These are phyloP conservation scores for Blastobasis lacticolella DNA, from an alignment of 2,888 invertebrate species.

Conservation along the genomic window DNA sequence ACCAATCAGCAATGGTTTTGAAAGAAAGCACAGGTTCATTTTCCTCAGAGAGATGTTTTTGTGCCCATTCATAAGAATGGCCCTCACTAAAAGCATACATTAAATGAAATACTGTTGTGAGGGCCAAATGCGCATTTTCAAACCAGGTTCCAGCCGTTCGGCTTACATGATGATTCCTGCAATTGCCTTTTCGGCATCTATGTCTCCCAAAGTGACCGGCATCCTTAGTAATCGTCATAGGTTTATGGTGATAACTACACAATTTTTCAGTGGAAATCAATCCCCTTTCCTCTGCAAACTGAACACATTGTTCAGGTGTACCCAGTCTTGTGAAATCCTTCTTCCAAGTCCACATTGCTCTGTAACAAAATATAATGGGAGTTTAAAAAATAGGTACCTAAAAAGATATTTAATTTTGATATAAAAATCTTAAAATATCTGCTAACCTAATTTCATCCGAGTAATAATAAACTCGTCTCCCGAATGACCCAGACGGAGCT, in stretches of 20 bases:
- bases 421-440: neutral
- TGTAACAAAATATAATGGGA: neutral
- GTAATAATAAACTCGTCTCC: neutral
- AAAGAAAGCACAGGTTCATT: neutral
- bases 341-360: neutral
- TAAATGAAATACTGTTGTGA: neutral
- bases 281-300: constrained; percentile 1
- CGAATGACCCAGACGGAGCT: neutral
- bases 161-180: neutral
- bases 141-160: neutral
- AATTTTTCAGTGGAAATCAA: neutral
- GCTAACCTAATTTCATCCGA: neutral
- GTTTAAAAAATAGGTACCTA: neutral
- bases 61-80: neutral
- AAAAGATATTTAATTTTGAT: too few relatives aligned
- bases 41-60: neutral
- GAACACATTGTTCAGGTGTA: neutral
- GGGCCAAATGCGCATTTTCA: neutral
- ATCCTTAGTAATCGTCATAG: neutral
- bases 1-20: neutral
- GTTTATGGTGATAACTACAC: neutral
- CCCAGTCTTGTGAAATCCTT: neutral
- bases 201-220: neutral
- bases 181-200: neutral
- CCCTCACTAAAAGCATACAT: neutral